Base-by-base conservation (phyloP, 2,888 invertebrate genomes). In the Limnephilus marmoratus region DNA sequence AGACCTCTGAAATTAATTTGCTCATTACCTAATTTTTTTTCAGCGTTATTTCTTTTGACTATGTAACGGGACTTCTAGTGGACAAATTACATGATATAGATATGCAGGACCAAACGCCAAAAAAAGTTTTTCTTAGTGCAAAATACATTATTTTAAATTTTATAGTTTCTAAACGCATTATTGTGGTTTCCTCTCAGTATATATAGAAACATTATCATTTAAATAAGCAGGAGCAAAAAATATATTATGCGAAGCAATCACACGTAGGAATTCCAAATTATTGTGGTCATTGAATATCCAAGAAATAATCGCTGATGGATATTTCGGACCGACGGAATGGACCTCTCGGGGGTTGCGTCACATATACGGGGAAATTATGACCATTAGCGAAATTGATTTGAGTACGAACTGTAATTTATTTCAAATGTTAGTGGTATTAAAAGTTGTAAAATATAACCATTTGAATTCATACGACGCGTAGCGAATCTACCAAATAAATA, bases 301-400 rank as follows among this genome's bases (percentile, higher is more conserved):
- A 86, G 53, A 53, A 86, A 83, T 83, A 83, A 86, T 86, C 29
- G 41, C n/a, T n/a, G 49, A 86, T 86, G 53, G n/a, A 53, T 45
- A 37, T 15, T 49, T n/a, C n/a, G 24, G 53, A 68, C 7, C 18
- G 4, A 18, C 53, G 1, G 53, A 18, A 13, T 53, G 53, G 49
- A 49, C 49, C 3, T 49, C 2, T 49, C 15, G 49, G 49, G 15
- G 49, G 53, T 68, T 68, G 53, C 53, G 18, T 68, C 53, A 68
- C 53, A 68, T 24, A 18, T 13, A 0, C 24, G 24, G 53, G 13
- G 53, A 24, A 2, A 15, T 68, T 13, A 68, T 68, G 7, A 24
- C 24, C 53, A 53, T 18, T 18, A 68, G 13, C 2, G 24, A 68
- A 68, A 68, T 68, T 68, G 53, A 24, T 18, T 68, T 7, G 18